Base-by-base conservation (phyloP, 2,888 invertebrate genomes). In the Apodemia mormo region DNA sequence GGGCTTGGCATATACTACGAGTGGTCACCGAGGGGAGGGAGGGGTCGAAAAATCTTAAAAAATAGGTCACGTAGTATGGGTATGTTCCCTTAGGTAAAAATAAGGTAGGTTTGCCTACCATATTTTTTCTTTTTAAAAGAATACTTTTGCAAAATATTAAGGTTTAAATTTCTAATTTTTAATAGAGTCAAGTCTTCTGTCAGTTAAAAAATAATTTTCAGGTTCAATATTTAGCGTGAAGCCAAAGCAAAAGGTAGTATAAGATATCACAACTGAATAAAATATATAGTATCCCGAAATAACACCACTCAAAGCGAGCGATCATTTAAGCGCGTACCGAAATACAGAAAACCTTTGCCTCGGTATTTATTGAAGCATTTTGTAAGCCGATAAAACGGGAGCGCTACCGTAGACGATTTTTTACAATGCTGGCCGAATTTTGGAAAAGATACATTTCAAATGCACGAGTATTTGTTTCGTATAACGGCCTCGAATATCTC, bases 311-410 rank as follows among this genome's bases (percentile, higher is more conserved):
- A 52, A 45, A 45, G 45, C 45, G 14, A n/a, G 52, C n/a, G 52
- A 52, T 7, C 52, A 52, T 52, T 52, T 52, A 52, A 52, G 12
- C 52, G 52, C n/a, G 52, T n/a, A 52, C 52, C 52, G n/a, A 52
- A 52, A 52, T 52, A 52, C n/a, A 52, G 52, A 49, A 33, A 61
- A 61, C 61, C 61, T 61, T 33, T 33, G 14, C 33, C 14, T 61
- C 37, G 33, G 61, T 61, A 61, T 61, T 61, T 61, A 61, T 61
- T 61, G 61, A 61, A 61, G 30, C 61, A 30, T 61, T 61, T 61
- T 33, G 61, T 61, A 33, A 61, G 61, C 61, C 61, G 61, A 61
- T 61, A 61, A 61, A 61, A 61, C 14, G 4, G 61, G 29, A 61
- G 61, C 61, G 33, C 61, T 12, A 12, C 29, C 30, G 30, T 61